A percentile compares a stretch with the other conserved stretches of the same genome.
Conservation (phyloP, 1,140 invertebrate species). For the Copidosoma floridanum region DNA sequence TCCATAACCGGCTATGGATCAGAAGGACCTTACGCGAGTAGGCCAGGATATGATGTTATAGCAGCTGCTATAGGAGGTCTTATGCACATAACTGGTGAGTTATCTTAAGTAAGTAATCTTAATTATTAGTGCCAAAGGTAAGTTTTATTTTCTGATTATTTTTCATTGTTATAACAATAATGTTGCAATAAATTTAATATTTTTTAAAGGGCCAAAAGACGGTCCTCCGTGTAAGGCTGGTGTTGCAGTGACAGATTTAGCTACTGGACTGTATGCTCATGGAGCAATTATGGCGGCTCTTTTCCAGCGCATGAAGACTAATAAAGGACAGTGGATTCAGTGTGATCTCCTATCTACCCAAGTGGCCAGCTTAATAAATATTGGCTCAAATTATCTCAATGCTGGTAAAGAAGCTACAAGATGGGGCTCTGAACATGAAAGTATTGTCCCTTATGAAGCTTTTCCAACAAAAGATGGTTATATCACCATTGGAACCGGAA, state of each 20-base stretch:
- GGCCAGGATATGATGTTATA: conserved; percentile 94
- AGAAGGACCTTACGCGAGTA: conserved; percentile 78
- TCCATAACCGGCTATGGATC: conserved; percentile 91
- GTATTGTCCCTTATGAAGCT: conserved; percentile 91
- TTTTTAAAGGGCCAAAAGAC: conserved; percentile 57
- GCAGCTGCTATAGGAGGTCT: conserved; percentile 90
- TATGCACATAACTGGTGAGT: conserved; percentile 82
- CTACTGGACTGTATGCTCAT: conserved; percentile 91
- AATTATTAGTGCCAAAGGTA: no score
- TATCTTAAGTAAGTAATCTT: no score
- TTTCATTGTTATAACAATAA: no score
- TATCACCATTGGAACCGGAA: conserved; percentile 82
- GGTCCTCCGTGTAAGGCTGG: conserved; percentile 89
- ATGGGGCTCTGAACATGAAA: conserved; percentile 90
- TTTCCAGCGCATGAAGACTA: conserved; percentile 73
- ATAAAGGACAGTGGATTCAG: conserved; percentile 88
- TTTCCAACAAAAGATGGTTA: conserved; percentile 81
- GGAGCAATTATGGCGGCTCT: conserved; percentile 94
- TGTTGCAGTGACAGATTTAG: conserved; percentile 89
- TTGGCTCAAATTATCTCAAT: conserved; percentile 90
- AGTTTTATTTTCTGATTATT: no score
- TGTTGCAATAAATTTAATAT: not conserved
- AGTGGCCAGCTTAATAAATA: conserved; percentile 83
- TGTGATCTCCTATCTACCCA: conserved; percentile 93
- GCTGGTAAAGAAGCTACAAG: conserved; percentile 71